Evolutionary conservation across 35 echinoderm and acorn worm genomes (phyloP).

Genomic region (Ophioderma brevispina): DNA sequence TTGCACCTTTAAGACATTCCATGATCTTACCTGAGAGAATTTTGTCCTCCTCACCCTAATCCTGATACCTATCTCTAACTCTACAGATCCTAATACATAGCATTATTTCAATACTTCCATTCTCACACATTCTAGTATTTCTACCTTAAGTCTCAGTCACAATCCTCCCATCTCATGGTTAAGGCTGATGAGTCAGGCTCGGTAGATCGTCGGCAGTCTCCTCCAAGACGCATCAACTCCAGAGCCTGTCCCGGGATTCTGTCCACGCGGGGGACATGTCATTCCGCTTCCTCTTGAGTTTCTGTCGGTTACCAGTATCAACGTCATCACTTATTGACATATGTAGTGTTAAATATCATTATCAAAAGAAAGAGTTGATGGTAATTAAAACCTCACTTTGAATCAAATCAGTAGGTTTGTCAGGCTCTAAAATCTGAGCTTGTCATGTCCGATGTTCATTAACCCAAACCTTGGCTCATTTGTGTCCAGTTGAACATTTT

Average conservation of each 20-base stretch:
- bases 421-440: slow-evolving; percentile 26
- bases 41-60: no score
- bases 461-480: no score
- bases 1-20: no score
- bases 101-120: no score
- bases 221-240: slow-evolving; percentile 86
- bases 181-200: slow-evolving; percentile 90
- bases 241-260: slow-evolving; percentile 85
- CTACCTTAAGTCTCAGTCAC: slow-evolving; percentile 85
- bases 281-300: slow-evolving; percentile 84
- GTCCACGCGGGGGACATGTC: slow-evolving; percentile 74
- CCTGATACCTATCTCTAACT: no score
- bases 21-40: no score
- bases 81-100: no score
- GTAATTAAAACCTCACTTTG: slow-evolving; percentile 32
- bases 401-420: slow-evolving; percentile 30
- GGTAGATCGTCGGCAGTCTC: slow-evolving; percentile 76
- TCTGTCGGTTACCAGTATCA: slow-evolving; percentile 28
- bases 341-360: no score
- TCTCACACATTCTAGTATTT: not conserved
- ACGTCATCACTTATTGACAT: no score
- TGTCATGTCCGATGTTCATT: not conserved
- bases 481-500: no score
- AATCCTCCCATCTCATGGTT: slow-evolving; percentile 92
- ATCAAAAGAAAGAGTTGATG: no score